These are phyloP conservation scores for Lasioglossum oenotherae DNA, from an alignment of 2,888 invertebrate genomes.

Conservation along the genomic window DNA sequence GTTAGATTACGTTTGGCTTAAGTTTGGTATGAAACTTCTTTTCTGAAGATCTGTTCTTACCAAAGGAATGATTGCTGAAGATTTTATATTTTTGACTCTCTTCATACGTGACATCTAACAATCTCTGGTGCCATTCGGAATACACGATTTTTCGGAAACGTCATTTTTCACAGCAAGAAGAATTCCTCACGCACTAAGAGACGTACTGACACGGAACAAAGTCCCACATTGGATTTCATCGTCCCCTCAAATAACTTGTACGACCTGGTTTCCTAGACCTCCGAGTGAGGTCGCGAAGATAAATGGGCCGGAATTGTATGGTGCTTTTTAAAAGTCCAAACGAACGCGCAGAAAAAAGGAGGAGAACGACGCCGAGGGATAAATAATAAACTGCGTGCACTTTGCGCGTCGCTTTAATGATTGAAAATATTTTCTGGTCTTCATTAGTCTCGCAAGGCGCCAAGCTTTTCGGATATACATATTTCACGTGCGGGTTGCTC, in stretches of 20 bases:
- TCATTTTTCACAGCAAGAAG: conserved; percentile 24
- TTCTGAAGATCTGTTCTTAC: not conserved
- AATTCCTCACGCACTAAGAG: conserved; percentile 25
- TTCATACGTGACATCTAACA: not conserved
- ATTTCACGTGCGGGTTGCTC: not conserved
- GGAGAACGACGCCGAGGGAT: conserved; percentile 16
- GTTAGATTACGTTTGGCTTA: not conserved
- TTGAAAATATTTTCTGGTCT: not conserved
- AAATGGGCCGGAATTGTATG: conserved; percentile 62
- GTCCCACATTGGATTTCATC: conserved; percentile 48
- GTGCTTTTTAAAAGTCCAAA: conserved; percentile 52
- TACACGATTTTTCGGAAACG: not conserved
- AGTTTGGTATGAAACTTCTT: not conserved
- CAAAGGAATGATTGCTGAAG: no score
- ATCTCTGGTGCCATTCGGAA: not conserved
- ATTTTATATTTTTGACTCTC: no score
- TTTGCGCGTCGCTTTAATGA: conserved; percentile 14
- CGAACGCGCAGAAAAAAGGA: conserved; percentile 14
- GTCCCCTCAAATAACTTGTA: conserved; percentile 53
- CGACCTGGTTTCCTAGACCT: conserved; percentile 14
- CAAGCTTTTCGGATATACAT: not conserved
- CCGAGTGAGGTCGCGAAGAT: conserved; percentile 45
- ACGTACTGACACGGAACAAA: conserved; percentile 46
- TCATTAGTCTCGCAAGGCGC: not conserved
- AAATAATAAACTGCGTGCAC: conserved; percentile 43